phyloP scores from a whole-genome alignment of 2,888 invertebrate species.

The Spilosoma lubricipeda region DNA sequence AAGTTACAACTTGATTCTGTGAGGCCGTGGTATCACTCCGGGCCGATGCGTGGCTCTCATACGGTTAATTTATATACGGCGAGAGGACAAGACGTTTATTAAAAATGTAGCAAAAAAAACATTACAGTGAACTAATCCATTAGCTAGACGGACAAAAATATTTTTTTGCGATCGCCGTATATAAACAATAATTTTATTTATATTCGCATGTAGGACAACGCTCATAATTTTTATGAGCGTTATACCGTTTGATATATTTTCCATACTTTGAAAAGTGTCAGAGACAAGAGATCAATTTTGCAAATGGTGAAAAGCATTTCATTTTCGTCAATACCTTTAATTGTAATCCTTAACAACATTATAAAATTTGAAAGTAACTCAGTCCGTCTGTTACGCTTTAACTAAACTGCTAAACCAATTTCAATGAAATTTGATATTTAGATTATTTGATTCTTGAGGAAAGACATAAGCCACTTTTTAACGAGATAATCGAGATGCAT shows the following conservation, averaged over 20 bases:
- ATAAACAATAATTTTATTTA: conserved; percentile 16
- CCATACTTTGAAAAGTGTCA: neutral
- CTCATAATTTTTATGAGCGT: conserved; percentile 7
- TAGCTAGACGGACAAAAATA: conserved; percentile 14
- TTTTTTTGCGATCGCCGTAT: conserved; percentile 13
- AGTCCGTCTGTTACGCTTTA: no score
- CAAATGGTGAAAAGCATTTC: neutral
- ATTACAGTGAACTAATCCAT: conserved; percentile 24
- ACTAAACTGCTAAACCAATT: no score
- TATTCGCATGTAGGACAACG: conserved; percentile 9
- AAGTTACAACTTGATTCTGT: no score
- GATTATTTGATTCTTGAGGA: no score
- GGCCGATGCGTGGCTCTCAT: no score
- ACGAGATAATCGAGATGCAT: no score
- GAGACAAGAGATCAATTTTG: neutral
- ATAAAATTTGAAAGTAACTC: no score
- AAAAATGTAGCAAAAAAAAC: conserved; percentile 7
- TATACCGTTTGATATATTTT: neutral
- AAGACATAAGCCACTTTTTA: no score
- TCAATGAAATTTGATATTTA: no score
- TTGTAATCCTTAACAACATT: no score
- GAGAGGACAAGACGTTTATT: neutral
- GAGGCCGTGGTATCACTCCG: no score
- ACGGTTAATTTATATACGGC: no score
- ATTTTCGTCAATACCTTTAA: neutral